Base-by-base conservation (phyloP, 2,797 vertebrate species). In the Esox masquinongy region DNA sequence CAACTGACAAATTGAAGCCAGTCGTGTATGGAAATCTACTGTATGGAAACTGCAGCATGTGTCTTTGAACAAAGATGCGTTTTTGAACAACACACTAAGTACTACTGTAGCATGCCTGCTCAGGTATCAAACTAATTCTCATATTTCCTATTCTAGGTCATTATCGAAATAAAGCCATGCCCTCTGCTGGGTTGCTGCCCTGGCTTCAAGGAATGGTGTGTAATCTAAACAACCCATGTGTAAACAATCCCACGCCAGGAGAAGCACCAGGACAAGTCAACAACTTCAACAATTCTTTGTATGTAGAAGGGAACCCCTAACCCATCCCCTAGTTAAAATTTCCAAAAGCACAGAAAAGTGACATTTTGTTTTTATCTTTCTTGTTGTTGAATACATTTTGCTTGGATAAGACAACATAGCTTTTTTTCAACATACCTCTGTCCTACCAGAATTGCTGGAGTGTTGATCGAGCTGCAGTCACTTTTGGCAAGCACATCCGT, bases 81-180 rank as follows among this genome's bases (percentile, higher is more conserved):
- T 43, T 43, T 43, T 4, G 43, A 43, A 47, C 43, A 47, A 47
- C 3, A 61, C n/a, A 17, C 19, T 12, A 8, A 61, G 22, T 22
- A 61, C 56, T 1, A 16, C 26, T 31, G 3, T 31, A 39, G 36
- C 36, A 66, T 3, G 16, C 3, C 43, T 34, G 31, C 29, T 34
- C 29, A 36, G 9, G 64, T 36, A 17, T 67, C 26, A 16, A 31
- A 19, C 14, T 11, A 39, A 24, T 24, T 15, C 4, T 49, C 12
- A 1, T 61, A 34, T n/a, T 9, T 70, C 3, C 29, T 81, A 26
- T 76, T 78, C 75, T 70, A 99, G 98, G 97, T 88, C 96, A 99
- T 87, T 99, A 99, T 88, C 97, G 95, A 80, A 99, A 99, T 87
- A 99, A 99, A 93, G 96, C 97, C 77, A 96, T 99, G 97, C 97